Evolutionary conservation across 2,113 vertebrate species (phyloP).

Genomic region (Tachysurus fulvidraco): DNA sequence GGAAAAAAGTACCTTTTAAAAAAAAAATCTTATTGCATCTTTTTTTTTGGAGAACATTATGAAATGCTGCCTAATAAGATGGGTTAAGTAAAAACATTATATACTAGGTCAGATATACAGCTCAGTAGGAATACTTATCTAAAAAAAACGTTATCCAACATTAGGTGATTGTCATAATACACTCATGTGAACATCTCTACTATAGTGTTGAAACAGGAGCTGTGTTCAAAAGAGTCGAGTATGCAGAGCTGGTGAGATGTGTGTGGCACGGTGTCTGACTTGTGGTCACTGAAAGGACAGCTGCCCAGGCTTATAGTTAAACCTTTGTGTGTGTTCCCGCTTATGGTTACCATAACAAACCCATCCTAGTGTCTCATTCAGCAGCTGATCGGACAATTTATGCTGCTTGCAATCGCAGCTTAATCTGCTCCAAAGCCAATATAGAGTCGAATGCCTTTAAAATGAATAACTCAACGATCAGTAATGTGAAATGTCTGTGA

Average conservation of each 20-base stretch:
- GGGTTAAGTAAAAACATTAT: background rate
- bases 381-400: conserved; percentile 23
- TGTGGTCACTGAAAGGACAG: conserved; percentile 13
- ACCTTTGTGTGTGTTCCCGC: conserved; percentile 18
- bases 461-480: background rate
- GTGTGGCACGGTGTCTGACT: background rate
- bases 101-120: background rate
- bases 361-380: background rate
- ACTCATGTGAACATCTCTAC: background rate
- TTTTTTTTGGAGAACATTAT: background rate
- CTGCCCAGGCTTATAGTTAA: conserved; percentile 12
- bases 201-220: background rate
- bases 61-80: background rate
- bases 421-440: background rate
- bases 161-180: background rate
- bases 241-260: background rate
- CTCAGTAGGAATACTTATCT: background rate
- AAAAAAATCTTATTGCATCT: background rate
- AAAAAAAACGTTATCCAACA: background rate
- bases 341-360: conserved; percentile 38
- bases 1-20: background rate
- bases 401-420: background rate
- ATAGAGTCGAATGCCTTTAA: background rate
- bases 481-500: background rate
- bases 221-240: background rate